Base-by-base conservation (phyloP, 2,797 vertebrate genomes). In the Leptoclinus maculatus region DNA sequence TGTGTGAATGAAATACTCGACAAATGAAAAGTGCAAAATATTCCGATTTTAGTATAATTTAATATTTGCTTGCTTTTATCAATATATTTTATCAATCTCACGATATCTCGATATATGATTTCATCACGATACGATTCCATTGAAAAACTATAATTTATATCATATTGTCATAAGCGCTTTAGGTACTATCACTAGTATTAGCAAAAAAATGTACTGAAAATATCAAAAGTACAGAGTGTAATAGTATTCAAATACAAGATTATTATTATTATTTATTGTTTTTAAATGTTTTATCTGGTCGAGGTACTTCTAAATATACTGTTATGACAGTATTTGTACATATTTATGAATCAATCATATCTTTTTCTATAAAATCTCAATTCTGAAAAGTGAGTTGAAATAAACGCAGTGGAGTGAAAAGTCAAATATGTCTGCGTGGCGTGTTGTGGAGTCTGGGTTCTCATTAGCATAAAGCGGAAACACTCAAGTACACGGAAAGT, bases 331-430 rank as follows among this genome's bases (percentile, higher is more conserved):
- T 43, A 43, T 43, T 14, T 17, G 6, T 45, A 43, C 13, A 43
- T 43, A 16, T 51, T 63, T 14, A 69, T 60, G 2, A 47, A 38
- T 9, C 25, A 7, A 47, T 56, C 19, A 25, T 34, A 65, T 56
- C 4, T n/a, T 8, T 47, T 4, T 29, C 38, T 39, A 2, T 62
- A 45, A 45, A 32, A 68, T 54, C 8, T 56, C 9, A 53, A 12
- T 29, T 23, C n/a, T 68, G 29, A 38, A 71, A 41, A 60, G 41
- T 13, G 41, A 43, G 13, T 17, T 71, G 23, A 62, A 66, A 64
- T 58, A 41, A 59, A 74, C 59, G 8, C 19, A 17, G 3, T 63
- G 21, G 19, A 34, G 9, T 25, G 47, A 43, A 49, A 43, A 49
- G 19, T 58, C 12, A 68, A 73, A 43, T 51, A 47, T 27, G 36